Conservation (phyloP, 1,140 invertebrate species). For the Brachystomella parvula region DNA sequence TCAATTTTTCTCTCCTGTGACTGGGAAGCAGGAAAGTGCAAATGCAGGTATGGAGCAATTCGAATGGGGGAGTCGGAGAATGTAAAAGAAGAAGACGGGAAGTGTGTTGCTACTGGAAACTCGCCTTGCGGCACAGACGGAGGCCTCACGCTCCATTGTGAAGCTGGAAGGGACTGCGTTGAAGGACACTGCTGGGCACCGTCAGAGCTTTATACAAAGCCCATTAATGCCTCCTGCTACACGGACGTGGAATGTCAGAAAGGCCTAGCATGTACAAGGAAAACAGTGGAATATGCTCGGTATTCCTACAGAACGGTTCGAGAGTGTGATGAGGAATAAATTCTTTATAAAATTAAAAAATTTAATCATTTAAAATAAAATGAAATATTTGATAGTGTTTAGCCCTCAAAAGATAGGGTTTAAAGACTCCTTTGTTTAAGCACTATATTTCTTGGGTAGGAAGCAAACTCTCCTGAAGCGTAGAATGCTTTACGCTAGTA, state of each 20-base stretch:
- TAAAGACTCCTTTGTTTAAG: too few species aligned
- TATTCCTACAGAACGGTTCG: too few species aligned
- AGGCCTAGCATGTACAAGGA: slow-evolving; percentile 3
- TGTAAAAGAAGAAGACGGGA: not conserved
- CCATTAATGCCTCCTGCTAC: slow-evolving; percentile 10
- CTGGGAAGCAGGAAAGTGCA: not conserved
- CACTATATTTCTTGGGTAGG: too few species aligned
- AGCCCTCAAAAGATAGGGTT: too few species aligned
- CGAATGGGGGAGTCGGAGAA: not conserved
- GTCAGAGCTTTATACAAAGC: not conserved
- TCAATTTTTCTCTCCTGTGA: not conserved
- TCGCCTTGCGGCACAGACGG: not conserved
- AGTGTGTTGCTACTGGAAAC: not conserved
- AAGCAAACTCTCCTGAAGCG: too few species aligned
- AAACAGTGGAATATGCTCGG: too few species aligned
- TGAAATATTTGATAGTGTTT: too few species aligned
- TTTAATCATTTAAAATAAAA: too few species aligned
- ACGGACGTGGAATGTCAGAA: slow-evolving; percentile 2
- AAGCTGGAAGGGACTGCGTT: not conserved
- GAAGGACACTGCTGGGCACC: not conserved
- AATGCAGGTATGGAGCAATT: not conserved
- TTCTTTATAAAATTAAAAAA: too few species aligned
- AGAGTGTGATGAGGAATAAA: too few species aligned
- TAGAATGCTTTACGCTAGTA: too few species aligned
- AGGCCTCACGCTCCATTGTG: not conserved